These are phyloP conservation scores for Meteorus cinctellus DNA, from an alignment of 2,888 invertebrate genomes.

Conservation along the genomic window DNA sequence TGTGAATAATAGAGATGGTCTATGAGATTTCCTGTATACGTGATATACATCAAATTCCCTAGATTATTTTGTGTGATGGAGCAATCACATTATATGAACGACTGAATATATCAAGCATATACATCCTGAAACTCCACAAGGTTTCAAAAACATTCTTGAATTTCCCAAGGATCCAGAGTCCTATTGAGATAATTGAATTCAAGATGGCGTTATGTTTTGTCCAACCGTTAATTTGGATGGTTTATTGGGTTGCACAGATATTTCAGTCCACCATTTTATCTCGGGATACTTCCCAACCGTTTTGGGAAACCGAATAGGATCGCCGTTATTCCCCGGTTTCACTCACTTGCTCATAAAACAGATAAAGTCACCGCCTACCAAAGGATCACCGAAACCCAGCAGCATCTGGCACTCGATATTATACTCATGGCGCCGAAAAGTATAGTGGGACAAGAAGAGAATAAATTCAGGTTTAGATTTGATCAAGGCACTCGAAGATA, in stretches of 20 bases:
- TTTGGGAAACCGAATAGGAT: conserved; percentile 47
- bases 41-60: no score
- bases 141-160: not conserved
- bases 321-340: conserved; percentile 39
- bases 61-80: no score
- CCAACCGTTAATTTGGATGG: conserved; percentile 14
- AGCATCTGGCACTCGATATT: conserved; percentile 56
- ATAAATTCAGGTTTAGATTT: conserved; percentile 69
- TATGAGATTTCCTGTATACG: no score
- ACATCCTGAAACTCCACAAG: no score
- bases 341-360: conserved; percentile 70
- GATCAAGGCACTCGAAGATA: conserved; percentile 57
- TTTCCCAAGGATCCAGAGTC: conserved; percentile 23
- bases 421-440: conserved; percentile 68
- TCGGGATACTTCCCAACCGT: conserved; percentile 50
- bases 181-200: conserved; percentile 60
- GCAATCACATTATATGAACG: no score
- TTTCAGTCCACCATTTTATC: conserved; percentile 63
- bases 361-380: conserved; percentile 73
- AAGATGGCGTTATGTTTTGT: conserved; percentile 50
- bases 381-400: conserved; percentile 68
- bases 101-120: no score
- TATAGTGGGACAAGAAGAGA: conserved; percentile 61
- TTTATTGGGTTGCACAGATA: conserved; percentile 23
- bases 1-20: no score